Conservation (phyloP, 2,888 invertebrate species). For the Slavum lentiscoides region DNA sequence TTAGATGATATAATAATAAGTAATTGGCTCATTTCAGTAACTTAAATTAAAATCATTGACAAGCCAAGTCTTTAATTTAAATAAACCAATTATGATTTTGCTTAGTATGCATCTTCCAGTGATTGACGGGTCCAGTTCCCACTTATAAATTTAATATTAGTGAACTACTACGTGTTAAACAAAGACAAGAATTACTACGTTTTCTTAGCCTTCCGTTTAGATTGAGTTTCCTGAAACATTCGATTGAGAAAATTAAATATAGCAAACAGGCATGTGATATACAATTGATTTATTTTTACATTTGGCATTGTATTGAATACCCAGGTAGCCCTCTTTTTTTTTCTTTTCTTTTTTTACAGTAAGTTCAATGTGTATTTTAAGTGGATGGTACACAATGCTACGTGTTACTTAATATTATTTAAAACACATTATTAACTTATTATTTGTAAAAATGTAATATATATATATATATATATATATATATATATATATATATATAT, state of each 20-base stretch:
- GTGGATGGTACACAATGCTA: not conserved
- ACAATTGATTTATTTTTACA: conserved; percentile 33
- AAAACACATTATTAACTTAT: not conserved
- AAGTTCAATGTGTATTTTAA: conserved; percentile 9
- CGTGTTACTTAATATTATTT: conserved; percentile 7
- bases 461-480: no score
- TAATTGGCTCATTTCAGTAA: conserved; percentile 4
- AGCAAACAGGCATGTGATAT: conserved; percentile 12
- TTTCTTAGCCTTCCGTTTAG: conserved; percentile 51
- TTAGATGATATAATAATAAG: conserved; percentile 1
- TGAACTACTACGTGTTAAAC: conserved; percentile 37
- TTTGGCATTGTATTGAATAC: conserved; percentile 24
- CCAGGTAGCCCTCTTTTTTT: not conserved
- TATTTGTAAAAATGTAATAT: not conserved
- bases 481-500: no score
- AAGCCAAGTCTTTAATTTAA: conserved; percentile 7
- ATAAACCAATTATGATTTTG: conserved; percentile 27
- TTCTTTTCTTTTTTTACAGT: conserved; percentile 10
- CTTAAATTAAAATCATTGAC: conserved; percentile 19
- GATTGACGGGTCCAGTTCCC: conserved; percentile 23
- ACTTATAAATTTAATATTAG: conserved; percentile 27
- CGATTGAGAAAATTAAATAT: conserved; percentile 39
- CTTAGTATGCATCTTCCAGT: conserved; percentile 7
- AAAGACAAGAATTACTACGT: conserved; percentile 38
- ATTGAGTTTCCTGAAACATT: conserved; percentile 50